Evolutionary conservation across 2,113 vertebrate species (phyloP), one percentile per base, ranked within the genome.

Genomic region (Meles meles): DNA sequence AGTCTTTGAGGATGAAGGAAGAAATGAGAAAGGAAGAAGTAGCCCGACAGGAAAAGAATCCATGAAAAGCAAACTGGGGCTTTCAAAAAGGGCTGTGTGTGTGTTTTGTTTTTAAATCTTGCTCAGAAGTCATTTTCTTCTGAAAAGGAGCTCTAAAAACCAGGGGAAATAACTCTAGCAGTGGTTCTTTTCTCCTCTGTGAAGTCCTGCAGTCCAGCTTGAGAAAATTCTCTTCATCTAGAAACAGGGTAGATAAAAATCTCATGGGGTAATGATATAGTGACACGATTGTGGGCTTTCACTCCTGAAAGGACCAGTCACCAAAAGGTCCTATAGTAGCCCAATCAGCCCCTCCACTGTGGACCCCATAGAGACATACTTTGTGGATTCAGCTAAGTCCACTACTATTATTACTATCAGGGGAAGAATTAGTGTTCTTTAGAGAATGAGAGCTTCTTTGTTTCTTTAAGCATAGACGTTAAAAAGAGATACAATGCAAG

Each of bases 211-310:
- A 65, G 42, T 81, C 2, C 67, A 83, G 23, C 10, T 10, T 76
- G 6, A 80, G 63, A 93, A 80, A 69, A 39, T 11, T 31, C 3
- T n/a, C 49, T 93, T 77, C 42, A 77, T 88, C 63, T 80, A 18
- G 69, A 92, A 76, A 59, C 52, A 92, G 69, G 88, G 42, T 88
- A 63, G 61, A 59, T 69, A 55, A 92, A 95, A 84, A 88, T 63
- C 13, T 18, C 47, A n/a, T 39, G 27, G 9, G 7, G 8, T 27
- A 86, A 82, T 79, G 3, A 11, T 65, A 67, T 52, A 59, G 47
- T 82, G 65, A 85, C 34, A 3, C 67, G 37, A 86, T 84, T 31
- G 69, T 44, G 34, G 39, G 0, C 31, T 88, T 84, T 92, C 13
- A 87, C 20, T 91, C 31, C 29, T 55, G 13, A 86, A 92, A 87